Evolutionary conservation across 2,888 invertebrate genomes (phyloP).

Genomic region (Himalopsyche tibetana): DNA sequence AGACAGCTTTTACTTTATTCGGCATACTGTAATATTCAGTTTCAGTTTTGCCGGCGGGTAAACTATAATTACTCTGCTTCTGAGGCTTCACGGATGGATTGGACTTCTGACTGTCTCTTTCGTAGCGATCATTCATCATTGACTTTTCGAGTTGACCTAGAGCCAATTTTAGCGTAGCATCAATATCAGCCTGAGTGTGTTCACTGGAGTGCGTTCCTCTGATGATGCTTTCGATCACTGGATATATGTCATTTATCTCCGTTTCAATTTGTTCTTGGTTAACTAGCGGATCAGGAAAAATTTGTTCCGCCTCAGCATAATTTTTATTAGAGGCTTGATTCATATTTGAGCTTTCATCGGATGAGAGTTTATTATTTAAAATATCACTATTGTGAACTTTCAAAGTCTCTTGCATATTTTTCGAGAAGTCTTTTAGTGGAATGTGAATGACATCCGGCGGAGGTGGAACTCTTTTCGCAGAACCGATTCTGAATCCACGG

Average conservation of each 20-base stretch:
- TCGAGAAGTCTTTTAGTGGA: slow-evolving; percentile 58
- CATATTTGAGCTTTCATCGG: slow-evolving; percentile 1
- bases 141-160: slow-evolving; percentile 62
- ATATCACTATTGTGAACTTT: slow-evolving; percentile 3
- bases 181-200: slow-evolving; percentile 59
- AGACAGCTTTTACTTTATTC: slow-evolving; percentile 40
- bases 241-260: slow-evolving; percentile 59
- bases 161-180: slow-evolving; percentile 59
- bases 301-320: slow-evolving; percentile 45
- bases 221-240: slow-evolving; percentile 56
- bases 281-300: background rate
- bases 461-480: slow-evolving; percentile 71
- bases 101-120: slow-evolving; percentile 63
- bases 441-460: slow-evolving; percentile 62
- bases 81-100: background rate
- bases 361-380: slow-evolving; percentile 41
- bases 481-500: slow-evolving; percentile 72
- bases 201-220: slow-evolving; percentile 40
- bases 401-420: background rate
- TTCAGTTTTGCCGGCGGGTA: slow-evolving; percentile 35
- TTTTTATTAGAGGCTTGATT: slow-evolving; percentile 22
- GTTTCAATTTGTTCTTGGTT: slow-evolving; percentile 58
- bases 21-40: slow-evolving; percentile 41
- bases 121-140: slow-evolving; percentile 69
- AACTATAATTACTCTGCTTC: slow-evolving; percentile 39